phyloP scores from a whole-genome alignment of 2,113 vertebrate species.

The Sinocyclocheilus anshuiensis region DNA sequence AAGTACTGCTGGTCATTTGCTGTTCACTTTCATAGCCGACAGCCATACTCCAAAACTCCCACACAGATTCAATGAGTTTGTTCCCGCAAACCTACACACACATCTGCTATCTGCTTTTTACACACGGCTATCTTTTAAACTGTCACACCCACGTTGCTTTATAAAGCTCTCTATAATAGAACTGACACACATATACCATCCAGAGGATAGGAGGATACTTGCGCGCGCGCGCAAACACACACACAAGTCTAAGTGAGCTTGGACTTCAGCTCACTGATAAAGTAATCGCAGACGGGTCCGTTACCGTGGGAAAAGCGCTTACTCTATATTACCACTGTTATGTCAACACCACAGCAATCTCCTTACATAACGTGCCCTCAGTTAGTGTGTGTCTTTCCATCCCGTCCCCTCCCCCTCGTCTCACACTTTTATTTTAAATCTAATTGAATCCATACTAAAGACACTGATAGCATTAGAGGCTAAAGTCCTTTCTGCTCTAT shows the following conservation, averaged over 20 bases:
- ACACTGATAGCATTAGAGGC: conserved; percentile 47
- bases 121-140: conserved; percentile 28
- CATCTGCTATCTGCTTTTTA: conserved; percentile 21
- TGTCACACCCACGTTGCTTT: conserved; percentile 28
- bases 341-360: conserved; percentile 26
- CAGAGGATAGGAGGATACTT: not conserved
- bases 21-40: conserved; percentile 39
- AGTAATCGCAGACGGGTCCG: conserved; percentile 12
- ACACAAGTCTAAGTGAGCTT: not conserved
- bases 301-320: conserved; percentile 16
- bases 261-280: conserved; percentile 9
- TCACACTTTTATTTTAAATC: conserved; percentile 50
- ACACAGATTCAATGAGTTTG: conserved; percentile 40
- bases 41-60: conserved; percentile 47
- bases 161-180: conserved; percentile 26
- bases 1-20: conserved; percentile 26
- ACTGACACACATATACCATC: conserved; percentile 23
- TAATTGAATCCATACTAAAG: conserved; percentile 51
- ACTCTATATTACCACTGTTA: conserved; percentile 36
- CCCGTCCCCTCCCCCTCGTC: not conserved
- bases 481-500: conserved; percentile 25
- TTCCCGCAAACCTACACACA: not conserved
- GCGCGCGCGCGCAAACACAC: not conserved
- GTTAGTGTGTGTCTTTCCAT: conserved; percentile 19
- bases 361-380: conserved; percentile 41